Evolutionary conservation across 2,113 vertebrate genomes (phyloP).

Genomic region (Meleagris gallopavo): DNA sequence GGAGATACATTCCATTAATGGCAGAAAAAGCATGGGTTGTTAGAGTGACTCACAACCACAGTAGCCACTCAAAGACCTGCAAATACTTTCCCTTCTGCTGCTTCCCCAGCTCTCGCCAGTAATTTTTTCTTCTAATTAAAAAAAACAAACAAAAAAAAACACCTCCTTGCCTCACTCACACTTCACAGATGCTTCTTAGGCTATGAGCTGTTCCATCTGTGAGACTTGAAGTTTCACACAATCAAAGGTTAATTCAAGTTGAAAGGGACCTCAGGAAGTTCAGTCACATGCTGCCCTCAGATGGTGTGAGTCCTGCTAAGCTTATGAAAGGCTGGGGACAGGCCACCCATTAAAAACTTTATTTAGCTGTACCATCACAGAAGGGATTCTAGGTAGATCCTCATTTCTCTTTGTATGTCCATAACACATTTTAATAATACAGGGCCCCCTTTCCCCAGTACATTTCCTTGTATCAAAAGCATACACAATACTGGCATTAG

Average conservation of each 20-base stretch:
- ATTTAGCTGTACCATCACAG: background rate
- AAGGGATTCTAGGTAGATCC: background rate
- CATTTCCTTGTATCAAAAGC: background rate
- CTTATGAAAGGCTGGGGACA: background rate
- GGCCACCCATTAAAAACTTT: background rate
- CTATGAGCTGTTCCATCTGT: background rate
- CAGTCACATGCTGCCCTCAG: background rate
- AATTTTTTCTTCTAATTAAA: background rate
- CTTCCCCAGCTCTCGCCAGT: background rate
- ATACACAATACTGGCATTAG: background rate
- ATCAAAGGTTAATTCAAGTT: background rate
- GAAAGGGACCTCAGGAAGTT: background rate
- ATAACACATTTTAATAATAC: accelerated
- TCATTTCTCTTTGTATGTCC: background rate
- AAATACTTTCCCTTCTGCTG: background rate
- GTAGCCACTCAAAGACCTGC: background rate
- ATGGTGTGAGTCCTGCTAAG: background rate
- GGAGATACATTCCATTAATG: too few relatives aligned
- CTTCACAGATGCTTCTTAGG: background rate
- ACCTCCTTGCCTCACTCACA: background rate
- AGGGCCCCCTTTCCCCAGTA: background rate
- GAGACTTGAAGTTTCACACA: background rate
- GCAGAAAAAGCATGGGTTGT: background rate
- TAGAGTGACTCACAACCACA: background rate
- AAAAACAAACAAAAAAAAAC: background rate